Conservation (phyloP, 2,797 vertebrate species). For the Arnoldichthys spilopterus region DNA sequence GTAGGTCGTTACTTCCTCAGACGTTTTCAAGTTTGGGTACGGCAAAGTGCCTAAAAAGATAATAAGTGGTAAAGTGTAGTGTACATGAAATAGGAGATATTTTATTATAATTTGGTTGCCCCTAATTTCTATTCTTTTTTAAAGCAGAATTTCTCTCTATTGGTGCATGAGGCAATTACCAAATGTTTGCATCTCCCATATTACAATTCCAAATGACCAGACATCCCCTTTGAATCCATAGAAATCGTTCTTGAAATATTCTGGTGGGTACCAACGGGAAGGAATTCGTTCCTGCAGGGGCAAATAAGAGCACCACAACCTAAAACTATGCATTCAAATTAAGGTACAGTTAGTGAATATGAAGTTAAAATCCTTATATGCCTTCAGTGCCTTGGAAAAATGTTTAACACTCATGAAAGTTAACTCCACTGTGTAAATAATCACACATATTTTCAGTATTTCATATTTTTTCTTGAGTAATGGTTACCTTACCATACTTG, state of each 20-base stretch:
- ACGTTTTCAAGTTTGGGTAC: conserved; percentile 69
- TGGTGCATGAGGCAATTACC: conserved; percentile 63
- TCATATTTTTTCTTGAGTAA: no score
- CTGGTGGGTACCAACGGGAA: conserved; percentile 80
- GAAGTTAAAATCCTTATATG: background rate
- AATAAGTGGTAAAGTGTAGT: background rate
- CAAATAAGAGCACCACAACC: conserved; percentile 20
- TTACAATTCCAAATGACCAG: conserved; percentile 78
- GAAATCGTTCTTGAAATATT: conserved; percentile 76
- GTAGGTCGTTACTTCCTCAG: conserved; percentile 72
- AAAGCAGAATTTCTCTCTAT: background rate
- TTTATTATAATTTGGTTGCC: background rate
- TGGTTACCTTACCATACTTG: no score
- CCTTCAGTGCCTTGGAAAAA: no score
- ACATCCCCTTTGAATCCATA: conserved; percentile 80
- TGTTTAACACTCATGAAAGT: no score
- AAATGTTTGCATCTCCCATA: conserved; percentile 81
- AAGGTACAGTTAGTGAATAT: background rate
- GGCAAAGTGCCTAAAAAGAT: conserved; percentile 69
- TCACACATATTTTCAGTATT: no score
- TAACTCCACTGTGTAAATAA: no score
- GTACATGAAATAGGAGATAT: background rate
- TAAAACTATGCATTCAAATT: background rate
- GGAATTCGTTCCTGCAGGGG: conserved; percentile 69
- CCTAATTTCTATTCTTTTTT: background rate